Conservation (phyloP, 1,140 invertebrate species). For the Portunus trituberculatus region DNA sequence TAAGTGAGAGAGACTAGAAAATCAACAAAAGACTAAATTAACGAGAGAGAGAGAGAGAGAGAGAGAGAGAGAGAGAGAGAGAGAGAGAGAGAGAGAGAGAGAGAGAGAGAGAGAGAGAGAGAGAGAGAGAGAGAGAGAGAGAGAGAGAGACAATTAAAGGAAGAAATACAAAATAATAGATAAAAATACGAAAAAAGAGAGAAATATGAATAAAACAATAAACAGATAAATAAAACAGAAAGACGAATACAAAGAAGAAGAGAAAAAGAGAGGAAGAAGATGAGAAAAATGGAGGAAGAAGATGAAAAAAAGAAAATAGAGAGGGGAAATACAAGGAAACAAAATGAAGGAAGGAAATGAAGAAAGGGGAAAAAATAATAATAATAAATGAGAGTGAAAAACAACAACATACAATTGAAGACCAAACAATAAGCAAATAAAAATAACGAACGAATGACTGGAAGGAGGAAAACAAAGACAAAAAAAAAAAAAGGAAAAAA, state of each 20-base stretch:
- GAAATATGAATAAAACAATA: no score
- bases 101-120: not conserved
- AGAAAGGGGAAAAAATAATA: not conserved
- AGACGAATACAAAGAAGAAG: no score
- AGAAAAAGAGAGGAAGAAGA: no score
- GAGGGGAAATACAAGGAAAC: not conserved
- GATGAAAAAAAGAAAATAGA: no score
- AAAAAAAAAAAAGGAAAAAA: not conserved
- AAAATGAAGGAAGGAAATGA: not conserved
- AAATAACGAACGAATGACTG: not conserved
- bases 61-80: not conserved
- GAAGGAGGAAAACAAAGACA: no score
- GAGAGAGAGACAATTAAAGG: no score
- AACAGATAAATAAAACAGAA: no score
- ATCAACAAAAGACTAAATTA: not conserved
- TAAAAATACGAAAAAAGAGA: no score
- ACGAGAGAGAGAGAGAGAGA: not conserved
- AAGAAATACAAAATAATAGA: no score
- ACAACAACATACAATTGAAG: not conserved
- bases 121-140: not conserved
- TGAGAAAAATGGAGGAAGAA: no score
- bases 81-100: slow-evolving; percentile 18
- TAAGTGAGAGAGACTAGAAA: not conserved
- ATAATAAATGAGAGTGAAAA: slow-evolving; percentile 15
- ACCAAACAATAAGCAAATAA: not conserved